These are phyloP conservation scores for Drosophila bifasciata DNA, from an alignment of 1,140 invertebrate species.

Conservation along the genomic window DNA sequence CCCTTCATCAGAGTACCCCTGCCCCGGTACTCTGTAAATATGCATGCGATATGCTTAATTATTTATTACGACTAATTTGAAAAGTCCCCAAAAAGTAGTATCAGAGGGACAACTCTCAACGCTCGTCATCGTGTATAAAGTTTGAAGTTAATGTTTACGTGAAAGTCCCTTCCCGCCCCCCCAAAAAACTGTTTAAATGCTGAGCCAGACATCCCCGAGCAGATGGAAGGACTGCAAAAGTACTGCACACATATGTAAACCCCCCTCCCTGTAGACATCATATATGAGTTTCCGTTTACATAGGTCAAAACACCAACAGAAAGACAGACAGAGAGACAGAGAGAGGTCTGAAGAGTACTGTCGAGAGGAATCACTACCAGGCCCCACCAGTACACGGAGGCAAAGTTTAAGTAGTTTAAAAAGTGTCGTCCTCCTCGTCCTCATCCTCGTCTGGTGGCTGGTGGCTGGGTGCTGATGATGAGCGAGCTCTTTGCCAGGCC, in stretches of 20 bases:
- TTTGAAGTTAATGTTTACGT: slow-evolving; percentile 55
- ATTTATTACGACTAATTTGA: slow-evolving; percentile 81
- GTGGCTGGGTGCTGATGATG: slow-evolving; percentile 28
- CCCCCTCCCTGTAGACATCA: slow-evolving; percentile 16
- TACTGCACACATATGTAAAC: no score
- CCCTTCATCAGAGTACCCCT: no score
- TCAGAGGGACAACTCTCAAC: no score
- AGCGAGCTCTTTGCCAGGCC: slow-evolving; percentile 43
- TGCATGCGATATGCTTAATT: slow-evolving; percentile 76
- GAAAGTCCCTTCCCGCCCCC: slow-evolving; percentile 6
- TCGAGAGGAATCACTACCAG: slow-evolving; percentile 6
- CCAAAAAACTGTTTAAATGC: slow-evolving; percentile 51
- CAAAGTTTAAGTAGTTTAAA: slow-evolving; percentile 79
- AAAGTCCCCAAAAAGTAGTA: slow-evolving; percentile 51
- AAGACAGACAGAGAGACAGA: neutral
- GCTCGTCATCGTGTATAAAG: slow-evolving; percentile 45
- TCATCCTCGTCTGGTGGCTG: slow-evolving; percentile 8
- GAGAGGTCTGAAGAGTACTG: neutral
- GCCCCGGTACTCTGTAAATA: slow-evolving; percentile 29
- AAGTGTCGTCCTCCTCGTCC: slow-evolving; percentile 55
- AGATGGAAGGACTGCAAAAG: slow-evolving; percentile 1
- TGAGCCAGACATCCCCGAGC: slow-evolving; percentile 22
- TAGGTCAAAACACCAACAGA: slow-evolving; percentile 47
- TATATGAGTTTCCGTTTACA: slow-evolving; percentile 49
- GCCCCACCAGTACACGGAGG: slow-evolving; percentile 25